Percentiles rank a stretch among this genome's conserved stretches.
Conservation (phyloP, 2,113 vertebrate species). For the Chlorodrepanis virens region DNA sequence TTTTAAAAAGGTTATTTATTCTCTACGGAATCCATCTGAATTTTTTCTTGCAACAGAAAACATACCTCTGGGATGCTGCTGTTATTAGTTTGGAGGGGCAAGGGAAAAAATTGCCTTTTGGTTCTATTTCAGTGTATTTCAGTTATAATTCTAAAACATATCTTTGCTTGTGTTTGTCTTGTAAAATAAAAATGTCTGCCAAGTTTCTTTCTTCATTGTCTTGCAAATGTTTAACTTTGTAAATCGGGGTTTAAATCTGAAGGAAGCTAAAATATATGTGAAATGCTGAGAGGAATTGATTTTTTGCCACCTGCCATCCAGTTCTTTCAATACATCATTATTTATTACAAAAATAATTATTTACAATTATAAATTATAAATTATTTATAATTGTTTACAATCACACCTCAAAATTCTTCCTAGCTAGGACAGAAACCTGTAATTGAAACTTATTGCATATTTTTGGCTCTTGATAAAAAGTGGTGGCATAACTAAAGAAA, state of each 20-base stretch:
- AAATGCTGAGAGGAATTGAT: neutral
- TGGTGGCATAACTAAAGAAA: neutral
- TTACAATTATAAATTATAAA: neutral
- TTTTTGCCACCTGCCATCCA: neutral
- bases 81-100: neutral
- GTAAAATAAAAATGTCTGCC: neutral
- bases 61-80: neutral
- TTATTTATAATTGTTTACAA: neutral
- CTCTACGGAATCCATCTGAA: neutral
- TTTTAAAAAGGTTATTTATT: neutral
- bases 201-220: neutral
- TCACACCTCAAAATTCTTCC: neutral
- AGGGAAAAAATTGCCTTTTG: neutral
- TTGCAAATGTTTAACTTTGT: neutral
- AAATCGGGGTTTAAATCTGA: neutral
- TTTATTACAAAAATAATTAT: neutral
- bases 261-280: neutral
- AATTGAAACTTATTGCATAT: neutral
- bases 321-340: neutral
- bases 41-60: neutral
- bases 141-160: neutral
- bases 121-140: neutral
- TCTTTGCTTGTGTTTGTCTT: neutral
- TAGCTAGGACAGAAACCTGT: neutral
- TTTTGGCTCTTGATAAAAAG: neutral